Evolutionary conservation across 64 coral and sea anemone species (phyloP), one percentile per base, ranked within the genome.

Genomic region (Hydrozoanthus tunicans): DNA sequence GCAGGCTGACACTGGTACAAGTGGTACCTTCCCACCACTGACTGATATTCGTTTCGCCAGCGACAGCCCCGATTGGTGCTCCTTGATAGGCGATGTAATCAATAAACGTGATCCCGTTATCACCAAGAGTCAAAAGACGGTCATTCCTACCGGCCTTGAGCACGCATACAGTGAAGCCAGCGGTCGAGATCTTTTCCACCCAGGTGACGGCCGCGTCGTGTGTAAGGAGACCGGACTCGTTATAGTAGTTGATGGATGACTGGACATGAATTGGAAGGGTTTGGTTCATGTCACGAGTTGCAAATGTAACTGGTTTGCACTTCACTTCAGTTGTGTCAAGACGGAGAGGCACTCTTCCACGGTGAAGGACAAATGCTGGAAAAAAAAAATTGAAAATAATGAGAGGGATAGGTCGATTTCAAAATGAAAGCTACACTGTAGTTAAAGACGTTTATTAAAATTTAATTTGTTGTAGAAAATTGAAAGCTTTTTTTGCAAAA

Each of bases 1-100:
- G 86, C 51, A 96, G 72, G 53, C 11, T 12, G 15, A 96, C n/a
- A 25, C 55, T 71, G 17, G 77, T 86, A 66, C 94, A 96, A 5
- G 86, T 93, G 7, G 94, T 96, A 12, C 94, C 94, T 72, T 96
- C 94, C 94, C 94, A 96, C 94, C 94, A 96, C 3, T 93, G 63
- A 51, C 53, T 55, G 56, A 96, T 93, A 6, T 62, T 70, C 65
- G 80, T 62, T 59, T 88, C 91, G 6, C 94, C 91, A 23, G 73
- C 64, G 7, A 81, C 88, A 12, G 94, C 91, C 12, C 81, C 91
- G 0, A 54, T 55, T 43, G 94, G 94, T 25, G 88, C 81, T 7
- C 92, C 94, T 85, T 96, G 94, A 53, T 93, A 93, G 8, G 94
- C 94, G 14, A 96, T 85, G 71, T 91, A 96, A 53, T 96, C 94